Base-by-base conservation (phyloP, 2,888 invertebrate species). In the Rhyacophila evoluta region DNA sequence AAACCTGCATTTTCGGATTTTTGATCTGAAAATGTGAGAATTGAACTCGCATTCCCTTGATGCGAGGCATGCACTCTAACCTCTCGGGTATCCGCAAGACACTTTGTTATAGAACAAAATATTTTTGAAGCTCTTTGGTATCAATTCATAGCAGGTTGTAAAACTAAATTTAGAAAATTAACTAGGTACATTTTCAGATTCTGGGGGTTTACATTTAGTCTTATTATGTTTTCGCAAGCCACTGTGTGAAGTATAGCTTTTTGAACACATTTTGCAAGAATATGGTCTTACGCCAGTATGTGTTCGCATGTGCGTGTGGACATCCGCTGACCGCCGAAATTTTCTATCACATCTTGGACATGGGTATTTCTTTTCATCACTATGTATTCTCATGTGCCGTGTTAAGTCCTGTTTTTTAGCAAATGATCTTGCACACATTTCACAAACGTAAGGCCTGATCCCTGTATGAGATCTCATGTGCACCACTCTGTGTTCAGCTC, bases 391-490 rank as follows among this genome's bases (percentile, higher is more conserved):
- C 80, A 84, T 82, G 77, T 86, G 86, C 12, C 85, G 81, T 1
- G 83, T 78, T 38, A 86, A 82, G 75, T 85, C 85, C 78, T 85
- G 84, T 1, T 83, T 83, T 81, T 85, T 85, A 19, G 83, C 83
- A 70, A 85, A 84, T 37, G 84, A 83, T 71, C 85, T 85, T 1
- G 88, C 88, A 83, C 91, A 91, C 38, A 86, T 85, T 78, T 87
- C 86, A 84, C 91, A 91, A 78, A 88, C 84, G 83, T 87, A 91
- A 1, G 91, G 91, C 55, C 87, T 86, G 36, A 87, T 86, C 3
- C 90, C 90, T 1, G 87, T 87, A 82, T 91, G 91, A 1, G 86
- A 86, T 81, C 89, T 85, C 85, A 88, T 88, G 82, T 91, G 91
- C 76, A 90, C 88, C 27, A 86, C 86, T 74, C 89, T 84, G 83